Evolutionary conservation across 2,888 invertebrate species (phyloP).

Genomic region (Aricia artaxerxes): DNA sequence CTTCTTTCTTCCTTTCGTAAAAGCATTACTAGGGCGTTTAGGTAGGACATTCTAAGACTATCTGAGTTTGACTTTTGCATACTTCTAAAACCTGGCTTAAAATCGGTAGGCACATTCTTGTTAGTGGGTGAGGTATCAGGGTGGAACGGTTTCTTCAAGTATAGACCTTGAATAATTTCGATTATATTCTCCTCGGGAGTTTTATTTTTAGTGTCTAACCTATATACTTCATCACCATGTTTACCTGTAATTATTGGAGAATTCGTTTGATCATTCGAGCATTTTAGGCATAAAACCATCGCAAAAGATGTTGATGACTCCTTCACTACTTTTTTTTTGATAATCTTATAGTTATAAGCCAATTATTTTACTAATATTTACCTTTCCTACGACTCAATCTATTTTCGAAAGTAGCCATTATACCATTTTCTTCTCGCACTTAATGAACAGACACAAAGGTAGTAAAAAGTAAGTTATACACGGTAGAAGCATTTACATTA

Average conservation of each 20-base stretch:
- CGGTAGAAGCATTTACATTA: slow-evolving; percentile 34
- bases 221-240: slow-evolving; percentile 83
- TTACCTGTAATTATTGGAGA: slow-evolving; percentile 63
- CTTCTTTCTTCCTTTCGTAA: slow-evolving; percentile 82
- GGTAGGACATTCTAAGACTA: slow-evolving; percentile 89
- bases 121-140: slow-evolving; percentile 69
- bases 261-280: not conserved
- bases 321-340: not conserved
- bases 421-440: slow-evolving; percentile 58
- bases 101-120: slow-evolving; percentile 61
- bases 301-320: not conserved
- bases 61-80: slow-evolving; percentile 85
- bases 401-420: slow-evolving; percentile 75
- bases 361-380: slow-evolving; percentile 50
- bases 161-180: slow-evolving; percentile 83
- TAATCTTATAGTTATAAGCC: slow-evolving; percentile 4
- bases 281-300: not conserved
- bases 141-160: slow-evolving; percentile 65
- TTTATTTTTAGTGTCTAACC: slow-evolving; percentile 80
- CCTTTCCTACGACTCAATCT: slow-evolving; percentile 76
- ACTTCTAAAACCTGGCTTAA: slow-evolving; percentile 81
- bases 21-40: slow-evolving; percentile 93
- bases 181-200: slow-evolving; percentile 82
- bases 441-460: slow-evolving; percentile 33
- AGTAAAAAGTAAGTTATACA: slow-evolving; percentile 31